Conservation (phyloP, 2,797 vertebrate genomes). For the Morus bassanus region DNA sequence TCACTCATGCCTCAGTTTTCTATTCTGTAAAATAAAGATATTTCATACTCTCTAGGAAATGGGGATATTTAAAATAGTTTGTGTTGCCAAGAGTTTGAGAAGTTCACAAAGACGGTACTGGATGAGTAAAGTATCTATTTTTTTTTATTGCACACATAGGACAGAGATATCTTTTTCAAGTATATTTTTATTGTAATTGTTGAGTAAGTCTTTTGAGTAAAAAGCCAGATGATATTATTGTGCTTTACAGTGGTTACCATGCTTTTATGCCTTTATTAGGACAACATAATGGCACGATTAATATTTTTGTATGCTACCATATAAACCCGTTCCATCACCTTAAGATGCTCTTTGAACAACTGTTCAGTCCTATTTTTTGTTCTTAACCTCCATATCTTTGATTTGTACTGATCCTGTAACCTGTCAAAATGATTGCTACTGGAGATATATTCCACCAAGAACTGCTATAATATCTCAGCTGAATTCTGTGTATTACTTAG, state of each 20-base stretch:
- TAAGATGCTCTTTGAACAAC: neutral
- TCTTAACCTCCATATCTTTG: constrained; percentile 7
- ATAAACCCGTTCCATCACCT: constrained; percentile 9
- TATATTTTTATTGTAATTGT: neutral
- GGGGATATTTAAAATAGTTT: neutral
- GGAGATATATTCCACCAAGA: neutral
- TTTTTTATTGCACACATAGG: neutral
- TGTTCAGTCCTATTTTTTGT: constrained; percentile 23
- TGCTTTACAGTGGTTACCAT: neutral
- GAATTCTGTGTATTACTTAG: constrained; percentile 26
- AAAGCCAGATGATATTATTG: neutral
- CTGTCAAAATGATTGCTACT: constrained; percentile 4
- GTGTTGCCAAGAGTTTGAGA: neutral
- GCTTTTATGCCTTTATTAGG: constrained; percentile 1
- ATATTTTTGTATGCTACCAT: neutral
- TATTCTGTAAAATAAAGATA: neutral
- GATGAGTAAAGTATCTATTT: neutral
- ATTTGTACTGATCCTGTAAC: constrained; percentile 18
- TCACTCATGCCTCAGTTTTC: neutral
- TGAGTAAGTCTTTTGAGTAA: neutral
- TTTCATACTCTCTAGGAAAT: neutral
- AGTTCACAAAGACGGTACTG: neutral
- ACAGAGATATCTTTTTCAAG: neutral
- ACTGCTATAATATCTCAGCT: neutral
- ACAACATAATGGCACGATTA: neutral